phyloP scores from a whole-genome alignment of 2,113 vertebrate genomes.

The Peromyscus polionotus region DNA sequence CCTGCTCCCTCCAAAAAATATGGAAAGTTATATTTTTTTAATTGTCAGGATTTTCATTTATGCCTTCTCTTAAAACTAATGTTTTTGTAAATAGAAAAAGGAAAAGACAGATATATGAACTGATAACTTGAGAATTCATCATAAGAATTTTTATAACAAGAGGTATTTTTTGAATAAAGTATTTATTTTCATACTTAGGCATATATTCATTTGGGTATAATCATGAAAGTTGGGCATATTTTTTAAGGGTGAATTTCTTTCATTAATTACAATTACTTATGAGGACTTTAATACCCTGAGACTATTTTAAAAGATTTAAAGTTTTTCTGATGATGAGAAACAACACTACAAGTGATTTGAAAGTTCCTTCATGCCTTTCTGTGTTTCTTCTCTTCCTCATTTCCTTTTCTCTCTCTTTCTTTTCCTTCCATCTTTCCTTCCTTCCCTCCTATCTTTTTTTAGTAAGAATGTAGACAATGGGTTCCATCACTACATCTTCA shows the following conservation, averaged over 20 bases:
- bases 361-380: too few relatives aligned
- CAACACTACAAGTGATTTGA: neutral
- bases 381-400: too few relatives aligned
- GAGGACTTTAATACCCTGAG: neutral
- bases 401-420: too few relatives aligned
- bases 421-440: neutral
- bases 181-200: neutral
- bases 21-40: neutral
- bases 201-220: neutral
- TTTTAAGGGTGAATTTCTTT: conserved; percentile 12
- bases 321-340: neutral
- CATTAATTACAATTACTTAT: neutral
- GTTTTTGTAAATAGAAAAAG: neutral
- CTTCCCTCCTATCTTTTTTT: neutral
- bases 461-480: neutral
- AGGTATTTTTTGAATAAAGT: neutral
- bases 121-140: neutral
- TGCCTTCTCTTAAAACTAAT: neutral
- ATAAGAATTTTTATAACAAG: neutral
- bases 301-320: neutral
- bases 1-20: too few relatives aligned
- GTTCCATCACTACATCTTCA: neutral
- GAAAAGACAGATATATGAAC: neutral
- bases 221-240: conserved; percentile 10
- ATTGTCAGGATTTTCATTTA: neutral